These are phyloP conservation scores for Xenopus laevis DNA, from an alignment of 2,113 vertebrate species.

Conservation along the genomic window DNA sequence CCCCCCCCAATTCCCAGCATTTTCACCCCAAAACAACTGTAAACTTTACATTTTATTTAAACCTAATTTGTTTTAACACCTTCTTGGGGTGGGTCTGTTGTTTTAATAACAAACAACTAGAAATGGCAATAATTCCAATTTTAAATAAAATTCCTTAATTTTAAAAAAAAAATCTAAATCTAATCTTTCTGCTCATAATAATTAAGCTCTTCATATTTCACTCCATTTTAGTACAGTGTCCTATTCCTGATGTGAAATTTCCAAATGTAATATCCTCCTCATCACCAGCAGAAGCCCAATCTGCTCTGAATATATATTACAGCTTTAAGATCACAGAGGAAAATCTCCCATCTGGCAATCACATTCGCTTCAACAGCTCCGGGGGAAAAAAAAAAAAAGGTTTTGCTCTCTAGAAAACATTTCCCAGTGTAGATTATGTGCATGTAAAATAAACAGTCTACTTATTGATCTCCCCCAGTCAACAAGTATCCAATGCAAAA, in stretches of 20 bases:
- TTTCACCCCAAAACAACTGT: slow-evolving; percentile 62
- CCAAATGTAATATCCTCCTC: slow-evolving; percentile 85
- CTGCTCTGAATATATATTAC: slow-evolving; percentile 91
- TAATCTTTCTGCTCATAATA: not conserved
- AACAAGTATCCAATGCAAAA: slow-evolving; percentile 77
- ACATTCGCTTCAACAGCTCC: slow-evolving; percentile 78
- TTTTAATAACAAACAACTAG: too few species aligned
- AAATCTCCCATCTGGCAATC: slow-evolving; percentile 84
- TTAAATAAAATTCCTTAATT: not conserved
- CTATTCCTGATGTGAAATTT: slow-evolving; percentile 82
- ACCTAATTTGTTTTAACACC: too few species aligned
- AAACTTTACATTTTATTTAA: slow-evolving; percentile 33
- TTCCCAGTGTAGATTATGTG: slow-evolving; percentile 78
- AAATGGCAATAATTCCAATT: too few species aligned
- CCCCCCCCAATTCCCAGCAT: slow-evolving; percentile 61
- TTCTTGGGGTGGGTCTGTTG: too few species aligned
- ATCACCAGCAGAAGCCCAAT: slow-evolving; percentile 81
- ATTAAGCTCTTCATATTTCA: slow-evolving; percentile 62
- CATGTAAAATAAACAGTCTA: slow-evolving; percentile 78
- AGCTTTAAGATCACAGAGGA: slow-evolving; percentile 85
- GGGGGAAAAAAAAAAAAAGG: slow-evolving; percentile 49
- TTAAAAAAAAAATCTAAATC: too few species aligned
- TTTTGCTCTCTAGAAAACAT: slow-evolving; percentile 72
- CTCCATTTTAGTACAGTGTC: slow-evolving; percentile 75
- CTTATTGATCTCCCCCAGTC: slow-evolving; percentile 73